phyloP scores from a whole-genome alignment of 2,888 invertebrate genomes.

The Amphipyra berbera region DNA sequence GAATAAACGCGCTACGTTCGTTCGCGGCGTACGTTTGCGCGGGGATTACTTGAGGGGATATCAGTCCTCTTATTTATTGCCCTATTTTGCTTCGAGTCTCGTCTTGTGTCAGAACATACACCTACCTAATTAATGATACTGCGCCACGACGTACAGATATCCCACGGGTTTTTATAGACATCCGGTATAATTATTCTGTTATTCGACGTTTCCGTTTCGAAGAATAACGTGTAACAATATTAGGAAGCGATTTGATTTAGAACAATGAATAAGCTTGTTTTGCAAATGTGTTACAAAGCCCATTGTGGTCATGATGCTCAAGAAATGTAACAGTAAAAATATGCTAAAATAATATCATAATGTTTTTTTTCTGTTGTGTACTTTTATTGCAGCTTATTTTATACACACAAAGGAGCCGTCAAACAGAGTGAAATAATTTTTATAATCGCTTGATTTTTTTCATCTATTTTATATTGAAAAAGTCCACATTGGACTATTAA shows the following conservation, averaged over 20 bases:
- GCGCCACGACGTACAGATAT: constrained; percentile 9
- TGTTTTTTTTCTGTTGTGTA: no score
- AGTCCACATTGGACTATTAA: not conserved
- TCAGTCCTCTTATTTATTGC: constrained; percentile 68
- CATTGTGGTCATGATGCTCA: constrained; percentile 21
- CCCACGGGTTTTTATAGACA: constrained; percentile 20
- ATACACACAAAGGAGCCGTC: no score
- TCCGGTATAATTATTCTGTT: constrained; percentile 4
- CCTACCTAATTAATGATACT: constrained; percentile 28
- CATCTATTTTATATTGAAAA: not conserved
- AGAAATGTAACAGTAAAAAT: constrained; percentile 6
- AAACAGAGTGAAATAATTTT: no score
- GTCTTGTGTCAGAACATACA: constrained; percentile 12
- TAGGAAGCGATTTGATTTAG: constrained; percentile 24
- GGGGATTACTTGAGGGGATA: constrained; percentile 67
- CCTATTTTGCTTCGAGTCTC: constrained; percentile 40
- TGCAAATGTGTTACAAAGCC: constrained; percentile 27
- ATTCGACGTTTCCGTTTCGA: constrained; percentile 11
- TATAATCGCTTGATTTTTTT: not conserved
- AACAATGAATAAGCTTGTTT: constrained; percentile 36
- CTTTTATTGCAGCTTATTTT: no score
- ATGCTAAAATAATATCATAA: no score
- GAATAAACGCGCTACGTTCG: not conserved
- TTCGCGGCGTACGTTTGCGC: not conserved
- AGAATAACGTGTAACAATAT: constrained; percentile 35